These are phyloP conservation scores for Dryadula phaetusa DNA, from an alignment of 2,888 invertebrate genomes.

Conservation along the genomic window DNA sequence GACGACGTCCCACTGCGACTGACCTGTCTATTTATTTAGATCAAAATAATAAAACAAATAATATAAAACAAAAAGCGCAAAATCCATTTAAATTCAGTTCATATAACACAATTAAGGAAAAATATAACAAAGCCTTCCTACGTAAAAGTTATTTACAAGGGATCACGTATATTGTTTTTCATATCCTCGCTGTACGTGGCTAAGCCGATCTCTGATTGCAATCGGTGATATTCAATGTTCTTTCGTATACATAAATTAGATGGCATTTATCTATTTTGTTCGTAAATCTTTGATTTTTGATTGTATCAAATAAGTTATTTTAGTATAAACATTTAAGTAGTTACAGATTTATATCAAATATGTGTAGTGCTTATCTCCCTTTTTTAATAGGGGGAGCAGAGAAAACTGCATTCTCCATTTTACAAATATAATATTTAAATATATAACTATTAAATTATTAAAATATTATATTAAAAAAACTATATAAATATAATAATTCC, in stretches of 20 bases:
- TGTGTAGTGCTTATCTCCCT: too few species aligned
- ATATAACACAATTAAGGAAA: conserved; percentile 6
- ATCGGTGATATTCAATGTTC: conserved; percentile 10
- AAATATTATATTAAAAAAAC: too few species aligned
- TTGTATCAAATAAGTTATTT: neutral
- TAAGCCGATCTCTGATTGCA: conserved; percentile 17
- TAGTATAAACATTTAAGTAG: too few species aligned
- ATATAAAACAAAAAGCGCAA: neutral
- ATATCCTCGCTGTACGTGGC: conserved; percentile 19
- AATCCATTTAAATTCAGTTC: conserved; percentile 4
- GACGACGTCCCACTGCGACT: too few species aligned
- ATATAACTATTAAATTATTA: too few species aligned
- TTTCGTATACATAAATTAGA: conserved; percentile 1
- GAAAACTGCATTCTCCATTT: too few species aligned
- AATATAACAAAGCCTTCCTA: neutral
- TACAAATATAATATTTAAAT: too few species aligned
- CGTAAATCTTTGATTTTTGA: neutral
- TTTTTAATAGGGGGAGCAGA: too few species aligned
- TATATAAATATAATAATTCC: too few species aligned
- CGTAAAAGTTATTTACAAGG: conserved; percentile 15
- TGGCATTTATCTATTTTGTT: neutral
- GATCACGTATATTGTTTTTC: conserved; percentile 14
- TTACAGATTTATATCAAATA: too few species aligned
- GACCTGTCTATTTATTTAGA: too few species aligned
- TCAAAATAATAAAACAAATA: neutral